Evolutionary conservation across 2,113 vertebrate genomes (phyloP).

Genomic region (Orthonyx spaldingii): DNA sequence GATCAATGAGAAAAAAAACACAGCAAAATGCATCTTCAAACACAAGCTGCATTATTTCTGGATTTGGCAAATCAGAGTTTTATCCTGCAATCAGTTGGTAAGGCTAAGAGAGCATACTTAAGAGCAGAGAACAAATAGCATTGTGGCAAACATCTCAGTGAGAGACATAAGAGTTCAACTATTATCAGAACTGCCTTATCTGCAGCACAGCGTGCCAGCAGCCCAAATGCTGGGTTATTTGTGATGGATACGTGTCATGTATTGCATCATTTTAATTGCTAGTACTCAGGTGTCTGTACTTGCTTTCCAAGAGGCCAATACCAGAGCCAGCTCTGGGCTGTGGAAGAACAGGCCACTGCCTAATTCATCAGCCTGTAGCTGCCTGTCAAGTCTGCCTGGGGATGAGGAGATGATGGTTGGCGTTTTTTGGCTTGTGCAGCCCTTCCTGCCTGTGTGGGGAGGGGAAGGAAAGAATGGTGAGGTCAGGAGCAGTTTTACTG

Average conservation of each 20-base stretch:
- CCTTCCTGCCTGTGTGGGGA: not conserved
- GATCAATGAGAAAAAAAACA: not conserved
- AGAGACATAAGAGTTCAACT: not conserved
- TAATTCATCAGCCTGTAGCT: not conserved
- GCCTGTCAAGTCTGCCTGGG: not conserved
- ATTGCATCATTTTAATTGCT: constrained; percentile 51
- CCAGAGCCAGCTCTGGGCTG: not conserved
- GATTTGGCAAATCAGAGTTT: not conserved
- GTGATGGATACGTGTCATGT: not conserved
- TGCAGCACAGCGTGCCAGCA: not conserved
- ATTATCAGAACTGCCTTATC: not conserved
- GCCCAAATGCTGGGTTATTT: not conserved
- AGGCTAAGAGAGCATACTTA: not conserved
- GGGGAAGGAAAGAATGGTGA: not conserved
- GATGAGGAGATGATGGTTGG: not conserved
- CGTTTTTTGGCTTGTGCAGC: not conserved
- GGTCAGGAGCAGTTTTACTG: not conserved
- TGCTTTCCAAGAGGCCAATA: constrained; percentile 13
- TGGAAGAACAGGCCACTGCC: not conserved
- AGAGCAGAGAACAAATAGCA: not conserved
- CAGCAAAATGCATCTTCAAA: not conserved
- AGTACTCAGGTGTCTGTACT: not conserved
- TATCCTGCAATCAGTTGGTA: not conserved
- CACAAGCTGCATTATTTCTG: not conserved
- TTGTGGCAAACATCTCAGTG: not conserved